Evolutionary conservation across 2,113 vertebrate genomes (phyloP).

Genomic region (Barnardius zonarius): DNA sequence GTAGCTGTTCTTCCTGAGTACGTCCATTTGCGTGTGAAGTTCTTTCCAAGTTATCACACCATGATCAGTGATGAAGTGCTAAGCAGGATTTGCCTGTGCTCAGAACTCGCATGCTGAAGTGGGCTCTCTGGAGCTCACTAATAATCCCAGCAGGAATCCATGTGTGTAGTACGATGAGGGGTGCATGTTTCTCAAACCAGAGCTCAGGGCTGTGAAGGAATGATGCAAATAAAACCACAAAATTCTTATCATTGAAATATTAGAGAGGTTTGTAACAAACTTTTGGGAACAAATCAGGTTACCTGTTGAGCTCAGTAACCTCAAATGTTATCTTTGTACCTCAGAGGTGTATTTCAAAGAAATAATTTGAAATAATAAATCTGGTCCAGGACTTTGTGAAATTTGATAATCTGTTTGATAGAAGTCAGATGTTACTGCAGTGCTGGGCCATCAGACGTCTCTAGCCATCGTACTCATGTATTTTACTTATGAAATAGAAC

Average conservation of each 20-base stretch:
- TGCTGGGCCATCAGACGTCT: neutral
- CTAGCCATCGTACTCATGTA: neutral
- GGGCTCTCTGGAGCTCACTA: neutral
- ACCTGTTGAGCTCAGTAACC: neutral
- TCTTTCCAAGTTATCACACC: neutral
- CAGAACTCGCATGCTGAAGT: neutral
- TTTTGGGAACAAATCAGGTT: neutral
- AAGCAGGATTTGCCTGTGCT: constrained; percentile 24
- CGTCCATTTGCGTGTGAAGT: neutral
- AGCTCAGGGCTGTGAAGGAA: neutral
- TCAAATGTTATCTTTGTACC: neutral
- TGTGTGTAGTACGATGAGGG: neutral
- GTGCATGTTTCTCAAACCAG: neutral
- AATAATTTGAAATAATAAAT: neutral
- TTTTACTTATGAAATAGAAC: neutral
- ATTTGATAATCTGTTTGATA: neutral
- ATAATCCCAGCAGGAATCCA: neutral
- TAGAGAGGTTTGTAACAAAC: neutral
- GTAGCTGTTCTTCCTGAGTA: neutral
- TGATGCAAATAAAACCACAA: neutral
- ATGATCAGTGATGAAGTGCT: constrained; percentile 16
- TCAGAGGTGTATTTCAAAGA: neutral
- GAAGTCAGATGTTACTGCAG: neutral
- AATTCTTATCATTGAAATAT: neutral
- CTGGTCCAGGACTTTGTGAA: neutral